Percentiles rank a stretch among this genome's conserved stretches.
These are phyloP conservation scores for Eleginops maclovinus DNA, from an alignment of 2,113 vertebrate species.

Conservation along the genomic window DNA sequence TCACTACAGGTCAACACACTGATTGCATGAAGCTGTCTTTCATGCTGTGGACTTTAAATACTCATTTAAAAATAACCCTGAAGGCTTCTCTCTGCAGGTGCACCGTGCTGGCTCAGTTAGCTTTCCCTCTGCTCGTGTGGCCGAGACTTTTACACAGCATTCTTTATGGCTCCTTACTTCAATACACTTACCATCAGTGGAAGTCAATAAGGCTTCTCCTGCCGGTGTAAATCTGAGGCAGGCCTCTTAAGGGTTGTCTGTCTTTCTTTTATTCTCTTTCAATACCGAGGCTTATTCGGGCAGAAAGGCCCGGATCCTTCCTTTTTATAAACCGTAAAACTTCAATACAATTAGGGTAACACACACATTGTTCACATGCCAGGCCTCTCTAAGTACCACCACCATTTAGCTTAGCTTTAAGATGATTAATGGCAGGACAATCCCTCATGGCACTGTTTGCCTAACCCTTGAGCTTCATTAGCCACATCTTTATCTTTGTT, in stretches of 20 bases:
- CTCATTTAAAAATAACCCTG: conserved; percentile 32
- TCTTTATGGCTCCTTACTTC: conserved; percentile 51
- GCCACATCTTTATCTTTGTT: too few species aligned
- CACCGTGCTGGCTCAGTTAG: neutral
- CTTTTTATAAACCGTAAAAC: neutral
- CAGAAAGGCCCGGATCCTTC: neutral
- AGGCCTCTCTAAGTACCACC: neutral
- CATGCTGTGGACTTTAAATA: conserved; percentile 19
- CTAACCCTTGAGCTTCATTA: too few species aligned
- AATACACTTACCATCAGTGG: conserved; percentile 47
- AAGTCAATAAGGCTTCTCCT: conserved; percentile 42
- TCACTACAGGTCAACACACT: conserved; percentile 4
- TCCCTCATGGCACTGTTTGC: neutral
- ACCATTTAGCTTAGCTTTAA: neutral
- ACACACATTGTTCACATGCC: neutral
- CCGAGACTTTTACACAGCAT: conserved; percentile 41
- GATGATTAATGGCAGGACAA: conserved; percentile 1
- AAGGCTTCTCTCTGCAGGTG: neutral
- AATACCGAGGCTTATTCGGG: neutral
- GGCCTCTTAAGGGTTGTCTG: conserved; percentile 21
- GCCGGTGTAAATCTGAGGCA: conserved; percentile 47
- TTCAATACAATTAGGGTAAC: neutral
- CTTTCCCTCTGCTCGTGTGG: conserved; percentile 15
- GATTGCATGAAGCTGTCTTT: conserved; percentile 33
- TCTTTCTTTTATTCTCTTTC: neutral